Conservation (phyloP, 2,888 invertebrate species). For the Drosophila borborema region DNA sequence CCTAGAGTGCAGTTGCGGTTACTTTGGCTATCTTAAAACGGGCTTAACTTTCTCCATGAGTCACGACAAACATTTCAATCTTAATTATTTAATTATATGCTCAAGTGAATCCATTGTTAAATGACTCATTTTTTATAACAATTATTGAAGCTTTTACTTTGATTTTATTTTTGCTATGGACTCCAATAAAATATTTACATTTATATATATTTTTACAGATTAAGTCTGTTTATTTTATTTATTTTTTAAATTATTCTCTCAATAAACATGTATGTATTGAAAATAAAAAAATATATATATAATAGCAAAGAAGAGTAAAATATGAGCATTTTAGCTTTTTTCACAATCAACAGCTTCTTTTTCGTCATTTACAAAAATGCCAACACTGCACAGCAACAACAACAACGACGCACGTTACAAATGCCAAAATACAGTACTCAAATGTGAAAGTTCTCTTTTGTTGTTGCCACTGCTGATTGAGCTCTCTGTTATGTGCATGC, state of each 20-base stretch:
- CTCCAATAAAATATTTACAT: background rate
- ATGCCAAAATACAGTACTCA: constrained; percentile 20
- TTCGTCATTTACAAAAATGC: background rate
- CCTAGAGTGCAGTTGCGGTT: background rate
- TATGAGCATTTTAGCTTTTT: background rate
- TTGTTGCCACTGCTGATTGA: constrained; percentile 29
- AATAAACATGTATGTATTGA: background rate
- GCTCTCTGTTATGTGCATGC: constrained; percentile 43
- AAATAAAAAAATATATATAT: background rate
- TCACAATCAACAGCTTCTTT: background rate
- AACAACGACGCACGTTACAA: constrained; percentile 8
- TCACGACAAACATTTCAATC: background rate
- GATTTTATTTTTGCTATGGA: background rate
- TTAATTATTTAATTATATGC: background rate
- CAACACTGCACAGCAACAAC: constrained; percentile 17
- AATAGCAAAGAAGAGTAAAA: background rate
- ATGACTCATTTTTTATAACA: background rate
- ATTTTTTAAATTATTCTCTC: background rate
- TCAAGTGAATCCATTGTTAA: background rate
- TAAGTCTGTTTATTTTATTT: background rate
- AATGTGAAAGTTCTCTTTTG: constrained; percentile 69
- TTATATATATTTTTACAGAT: too few species aligned
- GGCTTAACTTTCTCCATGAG: constrained; percentile 1
- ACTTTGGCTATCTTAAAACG: background rate
- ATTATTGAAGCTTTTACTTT: background rate